Evolutionary conservation across 2,888 invertebrate genomes (phyloP).

Genomic region (Yponomeuta sedellus): DNA sequence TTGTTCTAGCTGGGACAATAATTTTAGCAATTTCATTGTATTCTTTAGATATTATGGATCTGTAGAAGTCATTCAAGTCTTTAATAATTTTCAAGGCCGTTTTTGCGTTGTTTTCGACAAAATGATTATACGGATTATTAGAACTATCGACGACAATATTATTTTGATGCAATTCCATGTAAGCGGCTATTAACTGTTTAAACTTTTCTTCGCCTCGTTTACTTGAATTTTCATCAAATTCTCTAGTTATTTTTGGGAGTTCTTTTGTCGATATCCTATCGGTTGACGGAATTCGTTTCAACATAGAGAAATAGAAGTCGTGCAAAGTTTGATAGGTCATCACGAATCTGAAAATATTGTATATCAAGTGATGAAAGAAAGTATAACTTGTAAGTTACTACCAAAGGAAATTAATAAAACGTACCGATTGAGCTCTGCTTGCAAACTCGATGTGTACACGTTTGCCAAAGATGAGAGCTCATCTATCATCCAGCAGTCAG

Average conservation of each 20-base stretch:
- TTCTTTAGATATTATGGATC: conserved; percentile 50
- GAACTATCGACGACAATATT: conserved; percentile 53
- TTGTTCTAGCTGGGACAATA: conserved; percentile 45
- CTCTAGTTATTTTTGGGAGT: conserved; percentile 50
- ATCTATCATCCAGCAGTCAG: conserved; percentile 75
- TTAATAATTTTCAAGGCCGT: conserved; percentile 52
- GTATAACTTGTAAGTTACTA: too few relatives aligned
- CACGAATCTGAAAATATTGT: conserved; percentile 45
- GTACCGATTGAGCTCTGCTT: conserved; percentile 78
- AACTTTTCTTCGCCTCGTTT: conserved; percentile 58
- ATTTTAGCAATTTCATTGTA: conserved; percentile 54
- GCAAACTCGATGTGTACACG: conserved; percentile 73
- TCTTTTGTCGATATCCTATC: conserved; percentile 57
- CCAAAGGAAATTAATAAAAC: background rate
- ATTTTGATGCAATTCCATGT: conserved; percentile 54
- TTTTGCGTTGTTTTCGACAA: conserved; percentile 62
- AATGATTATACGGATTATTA: conserved; percentile 61
- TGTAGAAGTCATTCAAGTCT: conserved; percentile 49
- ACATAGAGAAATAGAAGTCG: conserved; percentile 61
- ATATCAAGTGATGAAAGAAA: too few relatives aligned
- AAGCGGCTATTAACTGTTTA: conserved; percentile 50
- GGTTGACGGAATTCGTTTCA: conserved; percentile 51
- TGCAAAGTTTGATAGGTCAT: conserved; percentile 64
- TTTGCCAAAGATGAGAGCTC: conserved; percentile 74
- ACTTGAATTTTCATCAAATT: conserved; percentile 47